A percentile compares a stretch with the other conserved stretches of the same genome.
Evolutionary conservation across 1,140 invertebrate genomes (phyloP).

Genomic region (Proales similis): DNA sequence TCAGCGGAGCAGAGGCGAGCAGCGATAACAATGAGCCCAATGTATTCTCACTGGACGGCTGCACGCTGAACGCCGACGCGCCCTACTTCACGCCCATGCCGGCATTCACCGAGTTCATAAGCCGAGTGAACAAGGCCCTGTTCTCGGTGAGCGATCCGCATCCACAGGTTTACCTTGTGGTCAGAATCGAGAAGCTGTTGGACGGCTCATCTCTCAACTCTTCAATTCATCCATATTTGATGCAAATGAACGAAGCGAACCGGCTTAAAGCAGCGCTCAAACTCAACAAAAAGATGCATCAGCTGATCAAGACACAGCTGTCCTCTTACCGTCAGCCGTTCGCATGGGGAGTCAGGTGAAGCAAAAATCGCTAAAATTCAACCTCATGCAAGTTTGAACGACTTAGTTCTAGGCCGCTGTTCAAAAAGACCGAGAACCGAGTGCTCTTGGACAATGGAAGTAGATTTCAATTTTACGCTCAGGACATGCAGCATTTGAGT

Average conservation of each 20-base stretch:
- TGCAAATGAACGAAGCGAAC: conserved; percentile 36
- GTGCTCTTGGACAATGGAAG: conserved; percentile 12
- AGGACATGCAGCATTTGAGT: conserved; percentile 25
- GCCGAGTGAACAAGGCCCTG: conserved; percentile 19
- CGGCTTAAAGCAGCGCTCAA: conserved; percentile 22
- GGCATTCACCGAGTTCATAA: conserved; percentile 14
- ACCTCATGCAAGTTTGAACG: too few relatives aligned
- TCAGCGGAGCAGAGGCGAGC: too few relatives aligned
- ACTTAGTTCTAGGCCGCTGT: conserved; percentile 26
- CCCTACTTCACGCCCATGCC: too few relatives aligned
- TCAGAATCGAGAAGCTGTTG: conserved; percentile 10
- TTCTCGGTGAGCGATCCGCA: conserved; percentile 11
- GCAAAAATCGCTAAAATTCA: too few relatives aligned
- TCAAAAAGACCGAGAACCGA: conserved; percentile 1
- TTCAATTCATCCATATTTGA: conserved; percentile 30
- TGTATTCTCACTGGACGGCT: too few relatives aligned
- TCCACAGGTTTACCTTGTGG: conserved; percentile 18
- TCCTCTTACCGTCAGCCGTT: conserved; percentile 15
- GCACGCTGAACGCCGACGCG: too few relatives aligned
- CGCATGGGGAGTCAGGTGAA: conserved; percentile 28
- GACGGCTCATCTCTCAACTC: conserved; percentile 12
- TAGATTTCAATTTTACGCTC: conserved; percentile 32
- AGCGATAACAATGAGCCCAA: too few relatives aligned
- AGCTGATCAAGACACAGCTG: conserved; percentile 29
- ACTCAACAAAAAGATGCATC: conserved; percentile 35